Base-by-base conservation (phyloP, 2,888 invertebrate genomes). In the Electrophaes corylata region DNA sequence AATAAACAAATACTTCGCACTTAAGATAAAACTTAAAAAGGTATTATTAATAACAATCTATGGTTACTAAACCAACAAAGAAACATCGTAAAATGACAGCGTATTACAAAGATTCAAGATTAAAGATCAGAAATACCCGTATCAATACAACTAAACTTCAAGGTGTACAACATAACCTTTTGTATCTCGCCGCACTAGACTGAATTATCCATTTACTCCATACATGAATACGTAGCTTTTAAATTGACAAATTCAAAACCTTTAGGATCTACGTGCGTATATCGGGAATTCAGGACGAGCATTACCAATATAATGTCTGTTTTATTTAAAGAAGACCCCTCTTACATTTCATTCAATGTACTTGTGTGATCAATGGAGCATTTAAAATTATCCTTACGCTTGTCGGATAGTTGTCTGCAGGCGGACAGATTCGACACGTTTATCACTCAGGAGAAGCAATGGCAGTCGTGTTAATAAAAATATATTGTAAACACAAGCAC, bases 21-120 rank as follows among this genome's bases (percentile, higher is more conserved):
- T n/a, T n/a, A n/a, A n/a, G n/a, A n/a, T n/a, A n/a, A n/a, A n/a
- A n/a, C n/a, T n/a, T n/a, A n/a, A n/a, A n/a, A n/a, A n/a, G n/a
- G n/a, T 31, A n/a, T 31, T 31, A 31, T n/a, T 31, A 6, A n/a
- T n/a, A 31, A n/a, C 2, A 6, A n/a, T 16, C 10, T 37, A 6
- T 37, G 12, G 23, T 18, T 37, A 16, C 6, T 26, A 37, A 31
- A 19, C 19, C 16, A 19, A 65, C 69, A 62, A 67, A 69, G 73
- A 71, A 18, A 41, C 16, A 29, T 26, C 31, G 26, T 14, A 19
- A 23, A 48, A 47, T 16, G 39, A 48, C 19, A 23, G 23, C 10
- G 11, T 19, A 49, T 39, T 56, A 29, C 44, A 39, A 20, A 10
- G 18, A 20, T 54, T 47, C 33, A 41, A 4, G 37, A 26, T 35